phyloP scores from a whole-genome alignment of 2,113 vertebrate genomes.

The Nothoprocta perdicaria region DNA sequence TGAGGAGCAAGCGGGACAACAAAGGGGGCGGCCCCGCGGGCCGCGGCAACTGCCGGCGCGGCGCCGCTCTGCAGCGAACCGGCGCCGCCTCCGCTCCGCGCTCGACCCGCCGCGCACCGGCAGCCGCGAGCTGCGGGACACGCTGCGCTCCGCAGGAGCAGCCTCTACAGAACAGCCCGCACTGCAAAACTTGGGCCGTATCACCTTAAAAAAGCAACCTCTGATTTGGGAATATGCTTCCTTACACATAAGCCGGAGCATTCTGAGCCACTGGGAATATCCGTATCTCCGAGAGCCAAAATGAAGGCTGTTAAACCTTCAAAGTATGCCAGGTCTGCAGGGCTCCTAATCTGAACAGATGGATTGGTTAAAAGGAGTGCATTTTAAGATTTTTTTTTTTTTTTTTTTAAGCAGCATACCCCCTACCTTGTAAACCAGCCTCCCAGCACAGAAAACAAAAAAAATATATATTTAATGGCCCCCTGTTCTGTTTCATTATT shows the following conservation, averaged over 20 bases:
- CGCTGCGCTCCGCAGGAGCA: background rate
- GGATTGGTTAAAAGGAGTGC: constrained; percentile 20
- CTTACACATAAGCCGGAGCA: constrained; percentile 10
- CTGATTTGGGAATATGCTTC: constrained; percentile 2
- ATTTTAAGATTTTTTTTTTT: constrained; percentile 1
- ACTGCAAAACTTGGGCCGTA: background rate
- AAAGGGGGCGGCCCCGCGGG: constrained; percentile 13
- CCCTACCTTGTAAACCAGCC: constrained; percentile 75
- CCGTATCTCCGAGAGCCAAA: constrained; percentile 3
- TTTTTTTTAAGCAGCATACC: constrained; percentile 28
- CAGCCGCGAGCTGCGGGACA: too few relatives aligned
- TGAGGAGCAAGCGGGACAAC: constrained; percentile 33
- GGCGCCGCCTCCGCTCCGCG: too few relatives aligned
- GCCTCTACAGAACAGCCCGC: background rate
- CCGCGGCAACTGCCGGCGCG: constrained; percentile 21
- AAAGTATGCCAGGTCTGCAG: constrained; percentile 45
- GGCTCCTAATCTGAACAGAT: constrained; percentile 39
- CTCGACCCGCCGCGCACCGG: too few relatives aligned
- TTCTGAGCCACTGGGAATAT: background rate
- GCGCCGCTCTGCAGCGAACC: too few relatives aligned
- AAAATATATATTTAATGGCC: constrained; percentile 75
- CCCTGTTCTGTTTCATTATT: constrained; percentile 81
- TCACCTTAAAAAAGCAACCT: constrained; percentile 35
- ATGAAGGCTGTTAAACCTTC: constrained; percentile 32
- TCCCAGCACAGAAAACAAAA: constrained; percentile 77